These are phyloP conservation scores for Alloscopus bannaensis DNA, from an alignment of 2,888 invertebrate genomes.

Conservation along the genomic window DNA sequence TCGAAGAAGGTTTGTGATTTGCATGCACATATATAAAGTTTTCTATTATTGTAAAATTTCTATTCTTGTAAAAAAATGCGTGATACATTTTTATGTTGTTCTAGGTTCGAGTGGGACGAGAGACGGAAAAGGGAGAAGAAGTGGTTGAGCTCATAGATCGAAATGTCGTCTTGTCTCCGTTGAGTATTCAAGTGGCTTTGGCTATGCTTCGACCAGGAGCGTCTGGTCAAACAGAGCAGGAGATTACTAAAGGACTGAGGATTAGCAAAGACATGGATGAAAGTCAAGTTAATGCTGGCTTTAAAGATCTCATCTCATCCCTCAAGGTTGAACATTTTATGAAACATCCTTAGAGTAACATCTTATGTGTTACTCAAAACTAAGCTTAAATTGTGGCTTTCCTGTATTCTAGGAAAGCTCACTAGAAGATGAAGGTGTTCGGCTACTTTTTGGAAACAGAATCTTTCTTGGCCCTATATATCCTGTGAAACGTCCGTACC, in stretches of 20 bases:
- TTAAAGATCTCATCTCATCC: slow-evolving; percentile 32
- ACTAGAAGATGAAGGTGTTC: slow-evolving; percentile 12
- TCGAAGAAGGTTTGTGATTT: not conserved
- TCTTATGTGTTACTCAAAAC: too few species aligned
- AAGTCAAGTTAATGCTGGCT: slow-evolving; percentile 27
- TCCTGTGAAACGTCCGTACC: slow-evolving; percentile 36
- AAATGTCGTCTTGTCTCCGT: slow-evolving; percentile 52
- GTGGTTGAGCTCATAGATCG: too few species aligned
- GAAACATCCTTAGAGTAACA: too few species aligned
- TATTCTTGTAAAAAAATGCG: not conserved
- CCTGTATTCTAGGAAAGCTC: too few species aligned
- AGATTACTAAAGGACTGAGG: slow-evolving; percentile 37
- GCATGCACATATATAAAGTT: not conserved
- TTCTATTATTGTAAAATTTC: not conserved
- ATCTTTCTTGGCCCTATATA: slow-evolving; percentile 44
- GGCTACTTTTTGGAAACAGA: slow-evolving; percentile 41
- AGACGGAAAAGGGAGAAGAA: too few species aligned
- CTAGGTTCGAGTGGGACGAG: too few species aligned
- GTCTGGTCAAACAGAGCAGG: slow-evolving; percentile 45
- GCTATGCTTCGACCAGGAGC: slow-evolving; percentile 57
- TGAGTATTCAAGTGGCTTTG: slow-evolving; percentile 46
- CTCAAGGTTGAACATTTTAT: slow-evolving; percentile 45
- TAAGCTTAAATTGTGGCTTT: too few species aligned
- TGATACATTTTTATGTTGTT: too few species aligned
- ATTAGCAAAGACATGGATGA: slow-evolving; percentile 27